Base-by-base conservation (phyloP, 2,797 vertebrate genomes). In the Fratercula arctica region DNA sequence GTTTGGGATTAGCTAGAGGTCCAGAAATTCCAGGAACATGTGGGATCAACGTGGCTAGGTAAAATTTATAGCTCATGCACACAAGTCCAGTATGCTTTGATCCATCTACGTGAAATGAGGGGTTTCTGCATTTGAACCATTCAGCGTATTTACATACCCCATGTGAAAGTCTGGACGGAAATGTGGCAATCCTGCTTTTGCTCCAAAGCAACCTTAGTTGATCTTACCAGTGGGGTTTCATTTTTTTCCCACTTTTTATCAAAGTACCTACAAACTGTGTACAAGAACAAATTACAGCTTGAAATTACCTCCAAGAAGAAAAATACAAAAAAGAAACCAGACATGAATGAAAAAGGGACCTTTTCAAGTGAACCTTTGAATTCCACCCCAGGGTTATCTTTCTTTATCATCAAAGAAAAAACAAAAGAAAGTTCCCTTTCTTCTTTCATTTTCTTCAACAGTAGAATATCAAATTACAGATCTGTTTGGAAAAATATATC, bases 301-400 rank as follows among this genome's bases (percentile, higher is more conserved):
- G 29, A 29, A 56, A 53, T 70, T 80, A 66, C 41, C n/a, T 57
- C 39, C 24, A 88, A 69, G 61, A 68, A 75, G 61, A 69, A 83
- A 90, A 82, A 54, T 56, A 56, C 17, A 9, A 28, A 39, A 75
- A 87, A n/a, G 10, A 79, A 85, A 68, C 6, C 14, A 77, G 82
- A 53, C 70, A 45, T 43, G 31, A 95, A 90, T 87, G 67, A 85
- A 82, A 84, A 94, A 54, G 10, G 19, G 51, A 43, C 12, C 4
- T 82, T 90, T 94, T 51, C 41, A 92, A 93, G 51, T 41, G 63
- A 92, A 37, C 28, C 12, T 94, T 94, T 92, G 59, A 90, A 87
- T 90, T 90, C 43, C 11, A 78, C 48, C 53, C 18, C 59, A 72
- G 43, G 43, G 84, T 90, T 87, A 79, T 87, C 33, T 79, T 84